A percentile compares a stretch with the other conserved stretches of the same genome.
Evolutionary conservation across 2,113 vertebrate genomes (phyloP).

Genomic region (Castor canadensis): DNA sequence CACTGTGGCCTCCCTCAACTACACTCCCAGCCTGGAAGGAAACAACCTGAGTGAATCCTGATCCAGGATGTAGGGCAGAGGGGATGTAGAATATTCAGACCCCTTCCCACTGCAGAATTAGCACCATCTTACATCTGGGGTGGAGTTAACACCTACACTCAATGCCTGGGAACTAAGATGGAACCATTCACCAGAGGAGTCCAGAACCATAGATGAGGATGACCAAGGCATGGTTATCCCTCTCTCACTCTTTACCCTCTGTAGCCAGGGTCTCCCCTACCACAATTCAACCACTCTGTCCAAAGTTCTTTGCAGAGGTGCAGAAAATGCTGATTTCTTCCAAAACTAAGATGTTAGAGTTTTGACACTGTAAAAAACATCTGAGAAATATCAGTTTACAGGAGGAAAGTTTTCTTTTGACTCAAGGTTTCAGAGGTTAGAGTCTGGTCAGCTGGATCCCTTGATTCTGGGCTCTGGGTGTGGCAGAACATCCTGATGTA

Average conservation of each 20-base stretch:
- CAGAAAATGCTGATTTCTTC: neutral
- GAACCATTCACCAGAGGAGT: too few relatives aligned
- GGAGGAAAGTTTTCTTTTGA: neutral
- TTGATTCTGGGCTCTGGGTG: neutral
- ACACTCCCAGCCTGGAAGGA: neutral
- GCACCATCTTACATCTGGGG: too few relatives aligned
- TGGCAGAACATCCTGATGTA: neutral
- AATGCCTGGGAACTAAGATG: neutral
- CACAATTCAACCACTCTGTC: too few relatives aligned
- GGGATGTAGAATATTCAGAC: neutral
- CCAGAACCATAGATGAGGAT: neutral
- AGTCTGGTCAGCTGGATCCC: too few relatives aligned
- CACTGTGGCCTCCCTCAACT: neutral
- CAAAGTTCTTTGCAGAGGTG: neutral
- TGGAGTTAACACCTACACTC: neutral
- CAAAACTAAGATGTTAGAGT: neutral
- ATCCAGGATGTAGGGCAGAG: neutral
- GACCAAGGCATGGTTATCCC: neutral
- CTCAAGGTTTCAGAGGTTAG: neutral
- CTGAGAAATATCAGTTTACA: too few relatives aligned
- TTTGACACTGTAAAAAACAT: neutral
- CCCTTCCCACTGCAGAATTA: neutral
- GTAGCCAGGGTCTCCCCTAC: neutral
- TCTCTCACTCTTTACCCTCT: neutral
- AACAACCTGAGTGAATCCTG: neutral